These are phyloP conservation scores for Antedon bifida DNA, from an alignment of 35 echinoderm and acorn worm species.

Conservation along the genomic window DNA sequence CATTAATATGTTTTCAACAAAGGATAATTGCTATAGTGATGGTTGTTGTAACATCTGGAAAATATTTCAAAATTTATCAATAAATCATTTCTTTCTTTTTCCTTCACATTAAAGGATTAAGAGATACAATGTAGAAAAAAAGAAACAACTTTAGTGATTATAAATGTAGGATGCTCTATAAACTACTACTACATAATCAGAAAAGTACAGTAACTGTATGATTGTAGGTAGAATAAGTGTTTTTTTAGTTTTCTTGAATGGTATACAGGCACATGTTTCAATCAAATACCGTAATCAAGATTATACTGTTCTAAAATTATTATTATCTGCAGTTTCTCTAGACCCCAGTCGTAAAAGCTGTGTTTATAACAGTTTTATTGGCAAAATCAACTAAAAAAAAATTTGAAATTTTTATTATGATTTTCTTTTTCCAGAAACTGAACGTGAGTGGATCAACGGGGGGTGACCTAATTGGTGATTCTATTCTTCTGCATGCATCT, in stretches of 20 bases:
- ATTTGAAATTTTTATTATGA: not conserved
- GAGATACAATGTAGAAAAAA: not conserved
- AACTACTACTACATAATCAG: not conserved
- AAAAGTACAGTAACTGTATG: no score
- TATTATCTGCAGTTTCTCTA: no score
- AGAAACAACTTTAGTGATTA: not conserved
- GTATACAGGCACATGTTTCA: no score
- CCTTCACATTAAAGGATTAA: not conserved
- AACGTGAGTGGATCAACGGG: conserved; percentile 76
- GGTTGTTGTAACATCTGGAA: not conserved
- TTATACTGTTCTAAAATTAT: no score
- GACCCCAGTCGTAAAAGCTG: no score
- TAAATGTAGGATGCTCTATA: not conserved
- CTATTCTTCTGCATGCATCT: conserved; percentile 61
- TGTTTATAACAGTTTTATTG: no score
- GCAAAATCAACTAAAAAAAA: no score
- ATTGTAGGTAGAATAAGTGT: not conserved
- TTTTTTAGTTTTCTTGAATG: no score
- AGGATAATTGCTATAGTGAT: not conserved
- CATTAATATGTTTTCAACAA: not conserved
- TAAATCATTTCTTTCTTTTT: not conserved
- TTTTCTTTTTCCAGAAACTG: conserved; percentile 40
- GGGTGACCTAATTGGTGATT: conserved; percentile 63
- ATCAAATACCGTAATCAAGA: no score
- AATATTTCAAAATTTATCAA: not conserved